A percentile compares a stretch with the other conserved stretches of the same genome.
phyloP scores from a whole-genome alignment of 1,140 invertebrate genomes.

The Meloidogyne chitwoodi region DNA sequence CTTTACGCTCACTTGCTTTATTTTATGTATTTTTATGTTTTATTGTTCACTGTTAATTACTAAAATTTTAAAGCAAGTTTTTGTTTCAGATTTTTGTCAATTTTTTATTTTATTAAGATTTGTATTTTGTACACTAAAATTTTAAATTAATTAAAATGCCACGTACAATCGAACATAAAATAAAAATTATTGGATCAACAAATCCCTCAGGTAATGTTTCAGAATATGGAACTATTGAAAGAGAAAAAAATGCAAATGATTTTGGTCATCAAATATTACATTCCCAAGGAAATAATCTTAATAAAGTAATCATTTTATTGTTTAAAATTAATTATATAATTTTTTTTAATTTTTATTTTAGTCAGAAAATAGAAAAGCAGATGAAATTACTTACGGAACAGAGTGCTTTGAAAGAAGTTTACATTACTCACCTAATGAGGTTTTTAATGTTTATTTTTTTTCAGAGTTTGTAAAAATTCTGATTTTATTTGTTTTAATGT shows the following conservation, averaged over 20 bases:
- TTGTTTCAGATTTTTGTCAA: too few relatives aligned
- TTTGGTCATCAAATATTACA: not conserved
- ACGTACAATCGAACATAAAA: conserved; percentile 4
- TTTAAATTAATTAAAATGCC: conserved; percentile 9
- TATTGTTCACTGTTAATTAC: too few relatives aligned
- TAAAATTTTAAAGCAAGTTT: too few relatives aligned
- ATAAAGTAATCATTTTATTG: not conserved
- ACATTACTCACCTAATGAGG: conserved; percentile 9
- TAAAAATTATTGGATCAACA: not conserved
- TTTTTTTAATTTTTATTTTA: not conserved
- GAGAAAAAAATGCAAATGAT: not conserved
- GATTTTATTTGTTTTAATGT: too few relatives aligned
- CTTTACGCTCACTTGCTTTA: too few relatives aligned
- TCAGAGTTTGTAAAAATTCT: too few relatives aligned
- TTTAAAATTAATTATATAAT: not conserved
- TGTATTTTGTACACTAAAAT: not conserved
- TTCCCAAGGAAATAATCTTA: not conserved
- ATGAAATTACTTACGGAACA: not conserved
- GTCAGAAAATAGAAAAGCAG: not conserved
- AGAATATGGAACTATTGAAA: not conserved
- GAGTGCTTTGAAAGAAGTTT: conserved; percentile 3
- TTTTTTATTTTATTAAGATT: too few relatives aligned
- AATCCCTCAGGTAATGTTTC: not conserved
- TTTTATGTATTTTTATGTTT: too few relatives aligned
- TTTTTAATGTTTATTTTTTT: too few relatives aligned